phyloP scores from a whole-genome alignment of 2,113 vertebrate species.

The Leptosomus discolor region DNA sequence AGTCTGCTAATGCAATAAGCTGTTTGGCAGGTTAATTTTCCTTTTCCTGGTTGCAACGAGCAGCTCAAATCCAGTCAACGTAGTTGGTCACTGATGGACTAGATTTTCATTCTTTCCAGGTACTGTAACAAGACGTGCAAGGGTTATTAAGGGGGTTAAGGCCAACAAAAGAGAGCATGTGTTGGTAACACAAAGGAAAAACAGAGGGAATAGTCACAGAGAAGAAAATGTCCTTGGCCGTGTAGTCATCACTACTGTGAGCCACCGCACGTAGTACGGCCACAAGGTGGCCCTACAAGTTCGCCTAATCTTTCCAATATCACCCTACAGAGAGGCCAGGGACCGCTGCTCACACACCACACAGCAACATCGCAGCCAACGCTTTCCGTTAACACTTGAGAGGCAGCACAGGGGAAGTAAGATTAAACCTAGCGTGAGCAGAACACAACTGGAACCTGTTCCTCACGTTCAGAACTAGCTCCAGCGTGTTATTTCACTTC shows the following conservation, averaged over 20 bases:
- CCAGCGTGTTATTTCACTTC: not conserved
- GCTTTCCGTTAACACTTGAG: not conserved
- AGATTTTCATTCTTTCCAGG: not conserved
- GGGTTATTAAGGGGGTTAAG: slow-evolving; percentile 36
- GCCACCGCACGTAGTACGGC: not conserved
- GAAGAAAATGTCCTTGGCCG: not conserved
- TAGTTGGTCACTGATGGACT: not conserved
- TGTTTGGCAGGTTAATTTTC: not conserved
- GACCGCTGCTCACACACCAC: not conserved
- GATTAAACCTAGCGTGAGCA: not conserved
- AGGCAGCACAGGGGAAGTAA: not conserved
- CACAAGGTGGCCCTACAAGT: slow-evolving; percentile 39
- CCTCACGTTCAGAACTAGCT: not conserved
- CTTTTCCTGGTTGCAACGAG: not conserved
- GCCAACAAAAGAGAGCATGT: slow-evolving; percentile 1
- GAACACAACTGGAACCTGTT: not conserved
- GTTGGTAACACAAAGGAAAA: not conserved
- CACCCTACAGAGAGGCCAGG: not conserved
- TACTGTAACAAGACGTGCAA: not conserved
- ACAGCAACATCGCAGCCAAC: not conserved
- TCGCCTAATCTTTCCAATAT: not conserved
- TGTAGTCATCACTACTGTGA: not conserved
- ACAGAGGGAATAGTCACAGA: not conserved
- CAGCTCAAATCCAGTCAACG: not conserved
- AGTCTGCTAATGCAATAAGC: not conserved